Conservation (phyloP, 92 coral and sea anemone species). For the Porites evermanni region DNA sequence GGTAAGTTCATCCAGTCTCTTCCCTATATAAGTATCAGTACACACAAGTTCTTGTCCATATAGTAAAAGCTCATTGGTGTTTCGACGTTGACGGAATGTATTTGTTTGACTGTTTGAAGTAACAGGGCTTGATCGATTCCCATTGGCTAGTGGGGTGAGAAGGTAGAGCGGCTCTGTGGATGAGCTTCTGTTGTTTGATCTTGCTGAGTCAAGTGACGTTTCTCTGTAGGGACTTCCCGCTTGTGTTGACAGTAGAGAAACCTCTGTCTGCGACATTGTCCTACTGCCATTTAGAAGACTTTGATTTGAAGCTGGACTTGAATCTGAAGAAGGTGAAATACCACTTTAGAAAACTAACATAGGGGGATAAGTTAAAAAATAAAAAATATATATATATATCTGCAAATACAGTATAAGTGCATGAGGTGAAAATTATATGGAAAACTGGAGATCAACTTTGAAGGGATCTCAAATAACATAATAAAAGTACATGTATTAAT, state of each 20-base stretch:
- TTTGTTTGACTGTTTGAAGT: constrained; percentile 12
- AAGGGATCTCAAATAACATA: too few relatives aligned
- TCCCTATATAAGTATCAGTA: constrained; percentile 71
- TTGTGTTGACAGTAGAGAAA: constrained; percentile 29
- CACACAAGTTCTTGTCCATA: constrained; percentile 93
- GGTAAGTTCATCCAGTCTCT: constrained; percentile 78
- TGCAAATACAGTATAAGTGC: too few relatives aligned
- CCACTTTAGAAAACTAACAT: neutral
- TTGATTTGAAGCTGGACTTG: constrained; percentile 29
- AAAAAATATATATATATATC: too few relatives aligned
- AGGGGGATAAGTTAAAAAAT: neutral
- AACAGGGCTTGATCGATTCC: constrained; percentile 15
- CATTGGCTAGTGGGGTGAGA: neutral
- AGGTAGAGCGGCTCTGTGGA: constrained; percentile 19
- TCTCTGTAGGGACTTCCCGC: constrained; percentile 31
- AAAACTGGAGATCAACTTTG: too few relatives aligned
- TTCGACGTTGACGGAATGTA: constrained; percentile 59
- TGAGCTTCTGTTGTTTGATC: constrained; percentile 31
- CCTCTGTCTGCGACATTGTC: neutral
- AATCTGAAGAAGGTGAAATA: neutral
- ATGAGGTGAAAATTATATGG: too few relatives aligned
- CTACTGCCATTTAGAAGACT: constrained; percentile 10
- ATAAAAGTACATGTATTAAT: too few relatives aligned
- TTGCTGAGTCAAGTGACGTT: constrained; percentile 16
- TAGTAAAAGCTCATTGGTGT: constrained; percentile 80